phyloP scores from a whole-genome alignment of 1,140 invertebrate genomes.

The Penaeus chinensis region DNA sequence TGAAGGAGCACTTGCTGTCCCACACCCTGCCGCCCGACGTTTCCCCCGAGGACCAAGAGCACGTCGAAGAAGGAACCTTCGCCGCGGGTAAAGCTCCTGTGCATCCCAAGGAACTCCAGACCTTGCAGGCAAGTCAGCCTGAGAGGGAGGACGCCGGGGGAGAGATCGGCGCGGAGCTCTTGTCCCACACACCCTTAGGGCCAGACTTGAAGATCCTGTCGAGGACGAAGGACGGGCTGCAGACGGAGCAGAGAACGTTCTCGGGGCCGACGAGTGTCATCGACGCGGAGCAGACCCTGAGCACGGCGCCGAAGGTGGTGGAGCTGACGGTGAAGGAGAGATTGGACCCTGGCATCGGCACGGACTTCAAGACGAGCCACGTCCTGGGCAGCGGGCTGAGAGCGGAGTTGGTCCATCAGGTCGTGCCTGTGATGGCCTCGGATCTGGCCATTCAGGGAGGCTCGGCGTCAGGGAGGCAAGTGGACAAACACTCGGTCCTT shows the following conservation, averaged over 20 bases:
- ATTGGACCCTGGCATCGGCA: neutral
- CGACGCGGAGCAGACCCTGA: neutral
- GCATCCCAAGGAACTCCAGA: neutral
- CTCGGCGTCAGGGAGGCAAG: neutral
- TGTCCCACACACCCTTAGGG: neutral
- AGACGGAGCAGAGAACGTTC: neutral
- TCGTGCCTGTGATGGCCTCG: slow-evolving; percentile 33
- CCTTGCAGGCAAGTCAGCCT: neutral
- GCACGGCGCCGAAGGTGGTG: neutral
- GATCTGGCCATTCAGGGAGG: slow-evolving; percentile 12
- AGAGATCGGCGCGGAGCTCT: neutral
- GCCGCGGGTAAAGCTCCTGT: neutral
- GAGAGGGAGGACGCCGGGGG: neutral
- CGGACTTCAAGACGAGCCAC: neutral
- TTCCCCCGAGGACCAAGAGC: slow-evolving; percentile 17
- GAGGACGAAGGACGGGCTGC: slow-evolving; percentile 2
- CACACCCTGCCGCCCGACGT: slow-evolving; percentile 41
- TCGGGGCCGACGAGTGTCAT: neutral
- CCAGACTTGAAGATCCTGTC: slow-evolving; percentile 20
- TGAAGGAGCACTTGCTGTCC: slow-evolving; percentile 50
- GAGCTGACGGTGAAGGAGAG: slow-evolving; percentile 28
- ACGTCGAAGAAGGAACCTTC: neutral
- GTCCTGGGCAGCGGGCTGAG: neutral
- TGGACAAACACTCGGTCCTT: slow-evolving; percentile 22
- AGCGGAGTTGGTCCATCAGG: slow-evolving; percentile 17